Evolutionary conservation across 2,888 invertebrate species (phyloP).

Genomic region (Tineola bisselliella): DNA sequence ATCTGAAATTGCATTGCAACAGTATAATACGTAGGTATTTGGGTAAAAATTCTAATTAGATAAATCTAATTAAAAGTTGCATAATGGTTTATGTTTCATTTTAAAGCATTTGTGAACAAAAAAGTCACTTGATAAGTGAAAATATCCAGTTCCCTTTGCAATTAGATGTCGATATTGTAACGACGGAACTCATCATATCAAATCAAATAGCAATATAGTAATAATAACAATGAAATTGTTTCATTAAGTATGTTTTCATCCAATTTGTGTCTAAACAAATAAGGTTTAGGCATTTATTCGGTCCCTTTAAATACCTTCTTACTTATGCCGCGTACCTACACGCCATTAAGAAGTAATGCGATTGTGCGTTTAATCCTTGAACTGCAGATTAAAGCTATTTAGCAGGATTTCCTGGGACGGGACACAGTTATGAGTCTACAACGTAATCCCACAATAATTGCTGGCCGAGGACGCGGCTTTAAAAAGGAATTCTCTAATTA

Average conservation of each 20-base stretch:
- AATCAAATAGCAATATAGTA: too few species aligned
- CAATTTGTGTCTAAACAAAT: neutral
- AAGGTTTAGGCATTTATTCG: neutral
- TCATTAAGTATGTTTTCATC: neutral
- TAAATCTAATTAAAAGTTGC: too few species aligned
- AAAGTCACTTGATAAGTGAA: too few species aligned
- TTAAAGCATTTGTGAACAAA: too few species aligned
- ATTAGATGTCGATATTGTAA: too few species aligned
- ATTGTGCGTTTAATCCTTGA: constrained; percentile 39
- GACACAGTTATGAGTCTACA: constrained; percentile 53
- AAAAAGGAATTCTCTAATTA: constrained; percentile 12
- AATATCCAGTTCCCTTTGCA: too few species aligned
- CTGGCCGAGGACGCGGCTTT: constrained; percentile 32
- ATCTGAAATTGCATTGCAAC: too few species aligned
- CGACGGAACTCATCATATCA: too few species aligned
- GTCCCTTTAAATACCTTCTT: neutral
- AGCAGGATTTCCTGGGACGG: constrained; percentile 39
- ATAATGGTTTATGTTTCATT: too few species aligned
- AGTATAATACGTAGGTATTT: too few species aligned
- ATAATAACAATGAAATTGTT: neutral
- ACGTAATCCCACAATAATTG: constrained; percentile 57
- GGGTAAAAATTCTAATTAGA: too few species aligned
- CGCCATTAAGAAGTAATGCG: constrained; percentile 12
- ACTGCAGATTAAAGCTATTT: constrained; percentile 58
- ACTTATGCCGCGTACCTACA: constrained; percentile 10